Base-by-base conservation (phyloP, 2,888 invertebrate species). In the Mactromeris polynyma region DNA sequence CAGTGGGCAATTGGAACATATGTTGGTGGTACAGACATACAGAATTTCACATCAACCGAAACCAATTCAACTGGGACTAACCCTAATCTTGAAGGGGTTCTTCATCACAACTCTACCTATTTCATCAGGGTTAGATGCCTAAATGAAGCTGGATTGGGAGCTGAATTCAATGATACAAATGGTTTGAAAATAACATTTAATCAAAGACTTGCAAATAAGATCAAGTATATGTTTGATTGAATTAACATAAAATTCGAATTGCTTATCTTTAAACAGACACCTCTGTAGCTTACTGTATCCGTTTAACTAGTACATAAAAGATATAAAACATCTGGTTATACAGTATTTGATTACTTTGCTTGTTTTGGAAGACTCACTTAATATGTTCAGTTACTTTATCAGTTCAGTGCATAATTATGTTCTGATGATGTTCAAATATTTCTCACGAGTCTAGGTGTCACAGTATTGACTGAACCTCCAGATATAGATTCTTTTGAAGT, bases 1-100 rank as follows among this genome's bases (percentile, higher is more conserved):
- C 46, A 83, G n/a, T 95, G 95, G 95, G 93, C 93, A 3, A 94
- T 95, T 14, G 94, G 94, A 31, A 90, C 90, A 31, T 85, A 81
- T 26, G 79, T 89, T 73, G 94, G 93, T 21, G 90, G 87, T 21
- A 51, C 84, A 31, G 94, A 94, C 11, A 40, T 94, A 36, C 94
- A 94, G 86, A 42, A 77, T 6, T 94, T 83, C 58, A 86, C 86
- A 21, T 93, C 94, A 14, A 90, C 90, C 38, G 94, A 93, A 17
- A 83, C 64, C 2, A 86, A 89, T 54, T 86, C 91, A 11, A 80
- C 90, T 0, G 94, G 93, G 21, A 89, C 81, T 0, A 94, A 94
- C 82, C 77, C 54, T 26, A 86, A 91, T 7, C 83, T 94, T 19
- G 87, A 82, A 21, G 92, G 93, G 9, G 77, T 93, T 6, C 84